Evolutionary conservation across 2,888 invertebrate genomes (phyloP).

Genomic region (Biston stratarius): DNA sequence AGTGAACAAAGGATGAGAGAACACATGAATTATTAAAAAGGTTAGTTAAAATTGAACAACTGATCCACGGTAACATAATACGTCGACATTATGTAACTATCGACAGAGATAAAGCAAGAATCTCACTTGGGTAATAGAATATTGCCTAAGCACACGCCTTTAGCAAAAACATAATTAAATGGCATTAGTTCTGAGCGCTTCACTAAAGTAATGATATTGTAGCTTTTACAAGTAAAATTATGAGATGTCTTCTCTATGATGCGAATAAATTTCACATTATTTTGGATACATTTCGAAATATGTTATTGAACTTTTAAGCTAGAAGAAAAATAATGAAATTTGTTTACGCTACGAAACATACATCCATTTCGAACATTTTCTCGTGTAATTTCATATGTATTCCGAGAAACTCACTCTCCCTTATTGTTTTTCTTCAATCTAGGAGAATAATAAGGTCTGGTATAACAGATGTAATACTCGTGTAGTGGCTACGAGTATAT

Average conservation of each 20-base stretch:
- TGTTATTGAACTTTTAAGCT: constrained; percentile 4
- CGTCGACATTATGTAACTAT: not conserved
- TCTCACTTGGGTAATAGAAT: not conserved
- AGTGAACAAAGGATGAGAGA: constrained; percentile 44
- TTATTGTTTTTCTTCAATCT: constrained; percentile 62
- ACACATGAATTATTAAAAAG: constrained; percentile 58
- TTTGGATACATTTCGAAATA: not conserved
- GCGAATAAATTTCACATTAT: not conserved
- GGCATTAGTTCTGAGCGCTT: too few species aligned
- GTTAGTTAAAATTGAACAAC: constrained; percentile 50
- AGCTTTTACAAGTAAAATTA: not conserved
- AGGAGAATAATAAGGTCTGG: constrained; percentile 47
- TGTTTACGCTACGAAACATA: not conserved
- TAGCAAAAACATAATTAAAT: too few species aligned
- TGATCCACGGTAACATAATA: constrained; percentile 40
- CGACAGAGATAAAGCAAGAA: not conserved
- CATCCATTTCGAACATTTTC: constrained; percentile 23
- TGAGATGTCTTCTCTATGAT: not conserved
- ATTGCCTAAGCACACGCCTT: too few species aligned
- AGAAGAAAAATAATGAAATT: constrained; percentile 3
- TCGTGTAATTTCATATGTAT: constrained; percentile 55
- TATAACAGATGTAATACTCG: constrained; percentile 37
- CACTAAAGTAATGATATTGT: not conserved
- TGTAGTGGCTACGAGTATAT: constrained; percentile 40
- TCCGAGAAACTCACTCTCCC: constrained; percentile 48